Conservation (phyloP, 1,140 invertebrate species). For the Andrena cerasifolii region DNA sequence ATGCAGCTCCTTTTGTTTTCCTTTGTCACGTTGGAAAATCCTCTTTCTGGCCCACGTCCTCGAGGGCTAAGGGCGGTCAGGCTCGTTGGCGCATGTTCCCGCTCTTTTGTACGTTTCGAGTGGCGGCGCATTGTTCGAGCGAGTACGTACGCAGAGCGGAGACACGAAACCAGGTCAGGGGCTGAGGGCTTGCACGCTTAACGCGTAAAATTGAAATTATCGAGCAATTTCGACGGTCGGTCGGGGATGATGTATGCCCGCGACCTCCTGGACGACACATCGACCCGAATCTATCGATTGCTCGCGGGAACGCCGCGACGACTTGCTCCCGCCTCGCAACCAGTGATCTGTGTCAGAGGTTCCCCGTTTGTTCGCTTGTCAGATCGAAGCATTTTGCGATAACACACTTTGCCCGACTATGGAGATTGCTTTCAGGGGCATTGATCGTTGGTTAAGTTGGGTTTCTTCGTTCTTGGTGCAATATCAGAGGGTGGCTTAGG, state of each 20-base stretch:
- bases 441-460: too few species aligned
- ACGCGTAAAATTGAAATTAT: constrained; percentile 78
- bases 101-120: constrained; percentile 61
- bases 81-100: constrained; percentile 53
- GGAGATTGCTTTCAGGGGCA: background rate
- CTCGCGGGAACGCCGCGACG: background rate
- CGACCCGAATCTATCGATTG: background rate
- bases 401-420: background rate
- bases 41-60: constrained; percentile 17
- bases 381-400: too few species aligned
- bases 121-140: constrained; percentile 59
- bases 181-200: constrained; percentile 68
- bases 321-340: background rate
- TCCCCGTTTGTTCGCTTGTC: too few species aligned
- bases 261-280: background rate
- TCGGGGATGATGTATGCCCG: constrained; percentile 2
- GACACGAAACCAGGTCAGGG: constrained; percentile 70
- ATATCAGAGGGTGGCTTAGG: too few species aligned
- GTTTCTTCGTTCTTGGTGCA: too few species aligned
- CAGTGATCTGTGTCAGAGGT: too few species aligned
- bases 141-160: constrained; percentile 56
- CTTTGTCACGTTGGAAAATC: constrained; percentile 15
- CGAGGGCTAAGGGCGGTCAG: constrained; percentile 43
- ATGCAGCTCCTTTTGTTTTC: constrained; percentile 24
- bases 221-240: constrained; percentile 57